Conservation (phyloP, 2,888 invertebrate genomes). For the Macrophya annulata region DNA sequence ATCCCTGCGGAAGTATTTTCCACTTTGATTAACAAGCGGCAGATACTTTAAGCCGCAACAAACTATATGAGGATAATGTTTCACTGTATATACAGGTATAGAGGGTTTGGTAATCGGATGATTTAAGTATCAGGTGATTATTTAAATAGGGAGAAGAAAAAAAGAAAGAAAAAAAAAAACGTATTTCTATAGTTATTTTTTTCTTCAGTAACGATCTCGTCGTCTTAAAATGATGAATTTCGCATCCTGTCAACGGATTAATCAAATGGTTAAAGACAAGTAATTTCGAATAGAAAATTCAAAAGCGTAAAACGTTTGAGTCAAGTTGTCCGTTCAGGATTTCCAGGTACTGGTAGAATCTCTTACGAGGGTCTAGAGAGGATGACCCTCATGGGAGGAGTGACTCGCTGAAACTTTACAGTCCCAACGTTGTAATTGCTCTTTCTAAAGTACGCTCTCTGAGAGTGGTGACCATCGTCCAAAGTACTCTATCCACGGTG, state of each 20-base stretch:
- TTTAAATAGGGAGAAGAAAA: background rate
- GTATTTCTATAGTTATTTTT: background rate
- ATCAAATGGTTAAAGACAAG: background rate
- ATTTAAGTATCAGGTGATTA: background rate
- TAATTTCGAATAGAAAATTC: background rate
- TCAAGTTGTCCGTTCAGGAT: background rate
- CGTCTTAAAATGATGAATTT: background rate
- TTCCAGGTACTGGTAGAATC: background rate
- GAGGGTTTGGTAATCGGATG: background rate
- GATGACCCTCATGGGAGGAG: conserved; percentile 45
- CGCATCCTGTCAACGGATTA: background rate
- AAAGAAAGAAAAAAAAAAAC: too few species aligned
- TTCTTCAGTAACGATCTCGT: background rate
- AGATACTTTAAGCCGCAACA: background rate
- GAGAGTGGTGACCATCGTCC: conserved; percentile 16
- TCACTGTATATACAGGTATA: background rate
- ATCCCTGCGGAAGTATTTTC: conserved; percentile 38
- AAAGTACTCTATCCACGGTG: background rate
- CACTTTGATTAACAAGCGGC: conserved; percentile 37
- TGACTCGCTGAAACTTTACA: conserved; percentile 30
- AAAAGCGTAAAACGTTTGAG: conserved; percentile 19
- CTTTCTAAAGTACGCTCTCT: conserved; percentile 40
- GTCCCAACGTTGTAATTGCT: conserved; percentile 48
- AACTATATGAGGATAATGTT: conserved; percentile 4
- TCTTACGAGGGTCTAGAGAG: conserved; percentile 15